Conservation (phyloP, 2,888 invertebrate genomes). For the Machimus atricapillus region DNA sequence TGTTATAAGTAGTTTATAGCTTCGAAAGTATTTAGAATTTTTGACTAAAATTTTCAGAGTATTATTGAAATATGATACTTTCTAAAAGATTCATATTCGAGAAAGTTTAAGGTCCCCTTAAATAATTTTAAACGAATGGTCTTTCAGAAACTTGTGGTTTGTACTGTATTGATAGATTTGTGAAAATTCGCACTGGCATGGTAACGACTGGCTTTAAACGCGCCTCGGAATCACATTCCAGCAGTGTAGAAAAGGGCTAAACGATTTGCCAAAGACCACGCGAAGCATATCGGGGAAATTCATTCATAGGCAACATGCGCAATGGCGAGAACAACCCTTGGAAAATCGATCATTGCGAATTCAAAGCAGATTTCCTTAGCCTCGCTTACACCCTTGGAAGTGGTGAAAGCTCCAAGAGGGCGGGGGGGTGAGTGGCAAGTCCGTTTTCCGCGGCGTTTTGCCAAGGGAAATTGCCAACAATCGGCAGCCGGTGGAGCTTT, state of each 20-base stretch:
- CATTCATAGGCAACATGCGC: slow-evolving; percentile 39
- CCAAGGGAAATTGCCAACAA: background rate
- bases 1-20: too few species aligned
- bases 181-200: background rate
- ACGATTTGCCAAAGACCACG: background rate
- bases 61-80: background rate
- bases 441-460: background rate
- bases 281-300: slow-evolving; percentile 29
- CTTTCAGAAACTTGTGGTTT: background rate
- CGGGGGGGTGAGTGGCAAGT: too few species aligned
- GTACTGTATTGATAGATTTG: background rate
- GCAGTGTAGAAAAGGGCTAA: background rate
- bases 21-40: too few species aligned
- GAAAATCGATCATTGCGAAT: slow-evolving; percentile 35
- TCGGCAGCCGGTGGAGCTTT: background rate
- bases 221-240: slow-evolving; percentile 7
- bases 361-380: background rate
- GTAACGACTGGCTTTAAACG: background rate
- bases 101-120: background rate
- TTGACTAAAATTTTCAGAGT: too few species aligned
- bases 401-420: background rate
- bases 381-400: slow-evolving; percentile 9
- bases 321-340: slow-evolving; percentile 3
- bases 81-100: background rate
- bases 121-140: background rate